phyloP scores from a whole-genome alignment of 2,888 invertebrate species.

The Cataglyphis rosenhaueri region DNA sequence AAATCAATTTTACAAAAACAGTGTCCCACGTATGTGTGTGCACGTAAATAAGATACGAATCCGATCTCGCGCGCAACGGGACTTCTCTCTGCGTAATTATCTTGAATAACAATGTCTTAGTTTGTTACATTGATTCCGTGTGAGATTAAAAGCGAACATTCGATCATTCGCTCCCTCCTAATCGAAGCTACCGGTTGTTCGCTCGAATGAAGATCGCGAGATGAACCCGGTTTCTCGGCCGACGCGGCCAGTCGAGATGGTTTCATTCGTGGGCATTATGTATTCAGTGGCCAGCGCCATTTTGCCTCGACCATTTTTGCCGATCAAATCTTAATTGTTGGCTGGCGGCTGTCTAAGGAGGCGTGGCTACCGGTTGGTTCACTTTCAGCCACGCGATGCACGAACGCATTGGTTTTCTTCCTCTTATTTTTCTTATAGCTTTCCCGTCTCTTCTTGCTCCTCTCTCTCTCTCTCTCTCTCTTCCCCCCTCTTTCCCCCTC shows the following conservation, averaged over 20 bases:
- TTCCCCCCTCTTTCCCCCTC: background rate
- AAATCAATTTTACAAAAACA: conserved; percentile 13
- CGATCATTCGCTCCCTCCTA: conserved; percentile 62
- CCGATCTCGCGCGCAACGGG: background rate
- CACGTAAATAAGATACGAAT: background rate
- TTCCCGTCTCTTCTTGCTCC: conserved; percentile 29
- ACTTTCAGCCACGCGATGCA: conserved; percentile 84
- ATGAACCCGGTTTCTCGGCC: conserved; percentile 60
- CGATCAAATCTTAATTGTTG: conserved; percentile 86
- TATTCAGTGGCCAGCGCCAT: conserved; percentile 85
- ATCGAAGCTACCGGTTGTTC: conserved; percentile 63
- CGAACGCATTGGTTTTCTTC: conserved; percentile 82
- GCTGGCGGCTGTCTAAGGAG: conserved; percentile 85
- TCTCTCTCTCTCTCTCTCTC: conserved; percentile 28
- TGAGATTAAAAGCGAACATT: conserved; percentile 13
- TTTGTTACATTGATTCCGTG: background rate
- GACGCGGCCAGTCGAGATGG: conserved; percentile 61
- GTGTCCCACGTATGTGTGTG: no score
- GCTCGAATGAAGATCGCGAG: conserved; percentile 67
- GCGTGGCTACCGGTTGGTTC: conserved; percentile 84
- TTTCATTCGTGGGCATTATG: conserved; percentile 80
- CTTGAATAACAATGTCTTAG: conserved; percentile 32
- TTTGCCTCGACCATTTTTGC: conserved; percentile 86
- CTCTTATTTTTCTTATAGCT: conserved; percentile 59
- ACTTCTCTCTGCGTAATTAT: background rate